phyloP scores from a whole-genome alignment of 2,113 vertebrate species.

The Hippocampus abdominalis region DNA sequence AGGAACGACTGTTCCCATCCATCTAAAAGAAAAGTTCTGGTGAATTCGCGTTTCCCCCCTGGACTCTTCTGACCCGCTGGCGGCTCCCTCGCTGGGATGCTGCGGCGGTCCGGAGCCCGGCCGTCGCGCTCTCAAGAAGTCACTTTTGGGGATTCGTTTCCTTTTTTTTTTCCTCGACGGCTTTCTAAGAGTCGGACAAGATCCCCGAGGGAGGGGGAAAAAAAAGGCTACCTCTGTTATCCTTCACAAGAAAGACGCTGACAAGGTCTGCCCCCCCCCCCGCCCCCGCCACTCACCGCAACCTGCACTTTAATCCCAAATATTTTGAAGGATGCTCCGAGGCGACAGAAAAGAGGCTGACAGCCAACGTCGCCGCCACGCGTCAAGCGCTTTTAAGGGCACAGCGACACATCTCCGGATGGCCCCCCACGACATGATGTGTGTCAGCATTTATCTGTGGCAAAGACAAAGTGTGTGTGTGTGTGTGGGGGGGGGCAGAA shows the following conservation, averaged over 20 bases:
- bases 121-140: conserved; percentile 4
- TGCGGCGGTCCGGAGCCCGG: conserved; percentile 10
- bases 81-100: conserved; percentile 9
- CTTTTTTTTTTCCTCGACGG: neutral
- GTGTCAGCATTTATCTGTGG: conserved; percentile 31
- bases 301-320: conserved; percentile 2
- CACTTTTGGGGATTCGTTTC: conserved; percentile 3
- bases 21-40: neutral
- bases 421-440: conserved; percentile 49
- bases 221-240: neutral
- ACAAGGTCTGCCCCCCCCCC: neutral
- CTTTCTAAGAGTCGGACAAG: conserved; percentile 14
- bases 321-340: neutral
- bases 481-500: conserved; percentile 26
- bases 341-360: conserved; percentile 53
- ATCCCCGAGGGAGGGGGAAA: conserved; percentile 1
- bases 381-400: conserved; percentile 43
- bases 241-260: neutral
- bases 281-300: conserved; percentile 5
- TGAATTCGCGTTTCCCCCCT: neutral
- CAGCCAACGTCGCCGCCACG: conserved; percentile 40
- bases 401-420: conserved; percentile 50
- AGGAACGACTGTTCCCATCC: conserved; percentile 6
- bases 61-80: conserved; percentile 26
- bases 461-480: neutral